phyloP scores from a whole-genome alignment of 1,140 invertebrate species.

The Drosophila cardini region DNA sequence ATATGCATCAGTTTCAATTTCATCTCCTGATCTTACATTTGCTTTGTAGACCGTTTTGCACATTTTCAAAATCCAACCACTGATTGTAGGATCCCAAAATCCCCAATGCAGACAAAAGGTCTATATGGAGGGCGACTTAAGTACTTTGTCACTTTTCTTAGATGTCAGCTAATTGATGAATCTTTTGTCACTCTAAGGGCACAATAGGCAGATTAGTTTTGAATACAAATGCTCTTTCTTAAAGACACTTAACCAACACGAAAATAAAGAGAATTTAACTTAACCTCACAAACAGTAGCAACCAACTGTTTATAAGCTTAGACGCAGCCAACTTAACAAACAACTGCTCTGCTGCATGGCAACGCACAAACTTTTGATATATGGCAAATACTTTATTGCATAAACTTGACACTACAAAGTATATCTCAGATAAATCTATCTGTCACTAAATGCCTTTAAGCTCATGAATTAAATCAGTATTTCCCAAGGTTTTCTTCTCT shows the following conservation, averaged over 20 bases:
- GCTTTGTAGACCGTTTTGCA: slow-evolving; percentile 39
- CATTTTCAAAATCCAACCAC: slow-evolving; percentile 46
- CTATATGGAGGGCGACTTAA: neutral
- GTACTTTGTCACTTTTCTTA: slow-evolving; percentile 23
- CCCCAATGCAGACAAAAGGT: neutral
- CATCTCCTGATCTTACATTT: neutral
- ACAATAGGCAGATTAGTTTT: neutral
- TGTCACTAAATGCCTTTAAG: slow-evolving; percentile 11
- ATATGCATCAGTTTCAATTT: slow-evolving; percentile 47
- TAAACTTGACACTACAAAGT: too few relatives aligned
- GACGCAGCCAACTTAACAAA: neutral
- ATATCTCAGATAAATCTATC: neutral
- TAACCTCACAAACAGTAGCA: neutral
- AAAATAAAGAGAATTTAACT: neutral
- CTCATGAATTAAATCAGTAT: slow-evolving; percentile 5
- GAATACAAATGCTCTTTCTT: neutral
- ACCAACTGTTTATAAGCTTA: neutral
- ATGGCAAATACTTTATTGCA: too few relatives aligned
- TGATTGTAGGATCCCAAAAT: slow-evolving; percentile 32
- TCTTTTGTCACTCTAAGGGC: slow-evolving; percentile 8
- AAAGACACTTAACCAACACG: neutral
- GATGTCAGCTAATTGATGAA: slow-evolving; percentile 26
- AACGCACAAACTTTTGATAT: too few relatives aligned
- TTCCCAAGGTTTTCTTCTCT: slow-evolving; percentile 16
- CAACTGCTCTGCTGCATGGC: too few relatives aligned